Evolutionary conservation across 2,888 invertebrate genomes (phyloP).

Genomic region (Drosophila monieri): DNA sequence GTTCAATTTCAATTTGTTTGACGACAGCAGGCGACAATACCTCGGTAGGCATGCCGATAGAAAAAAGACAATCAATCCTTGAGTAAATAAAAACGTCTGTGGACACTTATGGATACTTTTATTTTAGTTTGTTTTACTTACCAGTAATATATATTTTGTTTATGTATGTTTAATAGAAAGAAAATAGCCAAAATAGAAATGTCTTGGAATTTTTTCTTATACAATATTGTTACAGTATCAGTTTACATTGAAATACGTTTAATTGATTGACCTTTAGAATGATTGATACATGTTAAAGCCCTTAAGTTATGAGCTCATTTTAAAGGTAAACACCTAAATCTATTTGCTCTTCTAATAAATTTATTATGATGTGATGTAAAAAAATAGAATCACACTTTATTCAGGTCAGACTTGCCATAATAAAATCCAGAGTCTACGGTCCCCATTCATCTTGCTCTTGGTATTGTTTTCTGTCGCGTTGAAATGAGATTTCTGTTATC

Average conservation of each 20-base stretch:
- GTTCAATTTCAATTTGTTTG: slow-evolving; percentile 40
- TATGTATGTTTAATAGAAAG: no score
- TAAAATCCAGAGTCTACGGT: slow-evolving; percentile 1
- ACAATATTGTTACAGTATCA: not conserved
- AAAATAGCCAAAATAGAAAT: no score
- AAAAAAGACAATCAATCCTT: slow-evolving; percentile 1
- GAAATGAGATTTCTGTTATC: slow-evolving; percentile 66
- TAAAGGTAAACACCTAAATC: slow-evolving; percentile 53
- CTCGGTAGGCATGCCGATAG: slow-evolving; percentile 13
- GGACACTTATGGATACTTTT: not conserved
- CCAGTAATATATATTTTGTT: not conserved
- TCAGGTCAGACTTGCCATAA: not conserved
- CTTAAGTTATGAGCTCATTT: no score
- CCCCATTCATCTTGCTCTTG: slow-evolving; percentile 14
- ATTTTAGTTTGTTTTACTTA: not conserved
- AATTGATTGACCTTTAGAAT: not conserved
- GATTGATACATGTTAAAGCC: no score
- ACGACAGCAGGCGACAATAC: slow-evolving; percentile 14
- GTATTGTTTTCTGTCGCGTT: slow-evolving; percentile 46
- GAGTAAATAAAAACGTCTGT: not conserved
- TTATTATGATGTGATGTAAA: not conserved
- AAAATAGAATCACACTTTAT: slow-evolving; percentile 20
- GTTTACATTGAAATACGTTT: not conserved
- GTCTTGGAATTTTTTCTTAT: no score
- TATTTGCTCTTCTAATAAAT: slow-evolving; percentile 2